Base-by-base conservation (phyloP, 2,888 invertebrate genomes). In the Parelbella ahira region DNA sequence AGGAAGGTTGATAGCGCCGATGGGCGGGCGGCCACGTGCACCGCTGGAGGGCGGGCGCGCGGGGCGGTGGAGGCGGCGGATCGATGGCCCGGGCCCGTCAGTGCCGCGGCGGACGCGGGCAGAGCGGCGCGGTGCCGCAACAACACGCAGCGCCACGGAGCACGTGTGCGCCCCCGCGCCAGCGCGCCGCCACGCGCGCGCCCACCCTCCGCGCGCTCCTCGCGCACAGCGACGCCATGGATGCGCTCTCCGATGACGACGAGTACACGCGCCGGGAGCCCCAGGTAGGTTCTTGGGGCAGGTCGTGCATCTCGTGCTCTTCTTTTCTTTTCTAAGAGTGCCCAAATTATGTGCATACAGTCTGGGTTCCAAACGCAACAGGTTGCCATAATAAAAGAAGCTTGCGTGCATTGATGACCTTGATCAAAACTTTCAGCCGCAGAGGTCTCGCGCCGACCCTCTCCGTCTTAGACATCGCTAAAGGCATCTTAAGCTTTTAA, bases 241-340 rank as follows among this genome's bases (percentile, higher is more conserved):
- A 87, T 79, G 82, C 79, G 67, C 86, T 86, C 70, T 84, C 84
- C 66, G 86, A 87, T 72, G 86, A 87, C 69, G 84, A 86, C 60
- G 86, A 87, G 36, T 83, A 70, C 67, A 60, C 74, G 70, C 81
- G 81, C 68, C 79, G 82, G 51, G 81, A 81, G 55, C 74, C 73
- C 58, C 84, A 86, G 86, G 86, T 87, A 81, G 58, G 68, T 61
- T 46, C 34, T 33, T 41, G 43, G 44, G 41, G 49, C 39, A 43
- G 12, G 19, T 43, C 37, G 43, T 42, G 50, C 53, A 45, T 36
- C 48, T 53, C 44, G 34, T 25, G 47, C 62, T 56, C 63, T 59
- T 56, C 49, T 65, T 63, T 50, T 41, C 33, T 50, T 41, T 9
- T 23, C 3, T 5, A 18, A 15, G 0, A 18, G 6, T 10, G 11